These are phyloP conservation scores for Coleophora deauratella DNA, from an alignment of 2,888 invertebrate species.

Conservation along the genomic window DNA sequence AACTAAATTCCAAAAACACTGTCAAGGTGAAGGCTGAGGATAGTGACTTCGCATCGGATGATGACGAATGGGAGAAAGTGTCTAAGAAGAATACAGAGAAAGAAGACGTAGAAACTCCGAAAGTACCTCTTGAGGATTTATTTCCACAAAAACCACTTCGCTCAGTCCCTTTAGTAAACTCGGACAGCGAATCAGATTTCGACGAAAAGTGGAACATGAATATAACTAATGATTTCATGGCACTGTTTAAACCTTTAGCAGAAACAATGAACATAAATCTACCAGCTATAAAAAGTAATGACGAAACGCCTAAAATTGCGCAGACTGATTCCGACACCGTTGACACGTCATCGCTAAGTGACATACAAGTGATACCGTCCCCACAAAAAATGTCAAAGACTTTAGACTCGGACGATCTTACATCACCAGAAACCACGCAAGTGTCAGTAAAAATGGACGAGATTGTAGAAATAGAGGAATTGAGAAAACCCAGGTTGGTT, in stretches of 20 bases:
- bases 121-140: constrained; percentile 12
- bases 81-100: not conserved
- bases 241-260: constrained; percentile 13
- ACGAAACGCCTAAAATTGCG: not conserved
- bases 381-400: constrained; percentile 4
- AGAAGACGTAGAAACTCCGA: not conserved
- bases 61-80: constrained; percentile 19
- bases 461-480: constrained; percentile 8
- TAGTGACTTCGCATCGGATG: constrained; percentile 9
- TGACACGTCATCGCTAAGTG: constrained; percentile 2
- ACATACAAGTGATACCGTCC: constrained; percentile 6
- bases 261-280: not conserved
- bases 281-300: constrained; percentile 4
- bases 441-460: not conserved
- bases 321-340: not conserved
- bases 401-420: constrained; percentile 34
- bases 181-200: constrained; percentile 32
- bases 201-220: constrained; percentile 38
- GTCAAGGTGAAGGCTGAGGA: constrained; percentile 1
- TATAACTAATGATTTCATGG: constrained; percentile 24
- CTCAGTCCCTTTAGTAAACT: constrained; percentile 38
- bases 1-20: constrained; percentile 21
- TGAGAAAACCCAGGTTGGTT: constrained; percentile 39
- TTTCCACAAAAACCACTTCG: constrained; percentile 29
- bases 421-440: constrained; percentile 19